Percentiles rank a stretch among this genome's conserved stretches.
These are phyloP conservation scores for Autographa gamma DNA, from an alignment of 2,888 invertebrate genomes.

Conservation along the genomic window DNA sequence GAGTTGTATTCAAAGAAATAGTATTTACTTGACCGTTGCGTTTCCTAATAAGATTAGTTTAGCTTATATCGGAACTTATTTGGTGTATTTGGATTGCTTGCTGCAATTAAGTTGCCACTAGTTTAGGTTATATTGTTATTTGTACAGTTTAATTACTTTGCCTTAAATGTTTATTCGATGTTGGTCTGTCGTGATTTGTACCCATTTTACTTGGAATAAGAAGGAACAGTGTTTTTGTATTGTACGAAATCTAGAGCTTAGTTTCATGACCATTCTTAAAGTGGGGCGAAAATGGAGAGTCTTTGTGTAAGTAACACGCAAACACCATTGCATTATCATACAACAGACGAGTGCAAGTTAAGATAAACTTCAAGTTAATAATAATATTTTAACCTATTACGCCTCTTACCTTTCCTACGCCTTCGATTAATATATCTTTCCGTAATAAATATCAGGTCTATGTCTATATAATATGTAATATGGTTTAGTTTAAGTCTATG, in stretches of 20 bases:
- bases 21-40: neutral
- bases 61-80: neutral
- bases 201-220: too few species aligned
- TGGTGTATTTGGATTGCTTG: neutral
- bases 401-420: too few species aligned
- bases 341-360: too few species aligned
- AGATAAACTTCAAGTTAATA: too few species aligned
- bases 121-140: neutral
- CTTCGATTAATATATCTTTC: neutral
- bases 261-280: too few species aligned
- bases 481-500: slow-evolving; percentile 42
- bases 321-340: too few species aligned
- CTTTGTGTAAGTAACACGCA: too few species aligned
- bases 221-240: neutral
- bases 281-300: too few species aligned
- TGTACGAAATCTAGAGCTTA: neutral
- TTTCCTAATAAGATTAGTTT: neutral
- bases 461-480: too few species aligned
- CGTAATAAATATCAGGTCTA: slow-evolving; percentile 23
- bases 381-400: too few species aligned
- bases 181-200: neutral
- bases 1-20: neutral
- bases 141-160: neutral
- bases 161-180: neutral
- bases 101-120: neutral